A percentile compares a stretch with the other conserved stretches of the same genome.
Conservation (phyloP, 2,113 vertebrate genomes). For the Danionella cerebrum region DNA sequence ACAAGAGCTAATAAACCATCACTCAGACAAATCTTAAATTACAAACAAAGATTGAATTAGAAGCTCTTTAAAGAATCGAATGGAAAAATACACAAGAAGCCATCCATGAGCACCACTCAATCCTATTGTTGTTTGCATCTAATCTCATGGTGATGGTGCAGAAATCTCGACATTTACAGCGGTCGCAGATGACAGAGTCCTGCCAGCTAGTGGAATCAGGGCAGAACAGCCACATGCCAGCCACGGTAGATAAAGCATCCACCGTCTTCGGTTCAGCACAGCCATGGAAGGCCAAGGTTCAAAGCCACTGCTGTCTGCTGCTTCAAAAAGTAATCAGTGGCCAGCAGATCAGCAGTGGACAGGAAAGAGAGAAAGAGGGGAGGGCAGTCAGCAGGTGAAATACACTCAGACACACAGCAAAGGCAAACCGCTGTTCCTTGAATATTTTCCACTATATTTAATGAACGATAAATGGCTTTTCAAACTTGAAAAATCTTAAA, state of each 20-base stretch:
- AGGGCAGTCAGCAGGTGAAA: not conserved
- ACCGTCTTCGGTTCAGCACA: not conserved
- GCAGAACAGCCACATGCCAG: slow-evolving; percentile 8
- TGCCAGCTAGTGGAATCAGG: not conserved
- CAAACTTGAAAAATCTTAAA: too few relatives aligned
- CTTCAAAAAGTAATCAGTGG: slow-evolving; percentile 25
- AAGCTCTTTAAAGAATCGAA: too few relatives aligned
- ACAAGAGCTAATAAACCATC: not conserved
- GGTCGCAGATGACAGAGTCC: not conserved
- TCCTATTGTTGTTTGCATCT: not conserved
- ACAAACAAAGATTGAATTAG: too few relatives aligned
- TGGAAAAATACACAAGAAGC: not conserved
- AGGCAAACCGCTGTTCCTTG: too few relatives aligned
- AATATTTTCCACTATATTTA: too few relatives aligned
- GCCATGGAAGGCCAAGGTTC: slow-evolving; percentile 5
- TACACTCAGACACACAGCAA: not conserved
- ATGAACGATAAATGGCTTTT: too few relatives aligned
- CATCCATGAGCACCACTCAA: not conserved
- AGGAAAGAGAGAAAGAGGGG: not conserved
- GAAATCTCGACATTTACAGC: slow-evolving; percentile 14
- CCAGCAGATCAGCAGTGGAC: slow-evolving; percentile 5
- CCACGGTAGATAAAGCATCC: slow-evolving; percentile 6
- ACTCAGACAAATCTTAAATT: too few relatives aligned
- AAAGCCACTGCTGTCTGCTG: slow-evolving; percentile 9
- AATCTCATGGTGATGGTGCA: not conserved